Evolutionary conservation across 2,113 vertebrate species (phyloP), one percentile per base, ranked within the genome.

Genomic region (Perognathus longimembris): DNA sequence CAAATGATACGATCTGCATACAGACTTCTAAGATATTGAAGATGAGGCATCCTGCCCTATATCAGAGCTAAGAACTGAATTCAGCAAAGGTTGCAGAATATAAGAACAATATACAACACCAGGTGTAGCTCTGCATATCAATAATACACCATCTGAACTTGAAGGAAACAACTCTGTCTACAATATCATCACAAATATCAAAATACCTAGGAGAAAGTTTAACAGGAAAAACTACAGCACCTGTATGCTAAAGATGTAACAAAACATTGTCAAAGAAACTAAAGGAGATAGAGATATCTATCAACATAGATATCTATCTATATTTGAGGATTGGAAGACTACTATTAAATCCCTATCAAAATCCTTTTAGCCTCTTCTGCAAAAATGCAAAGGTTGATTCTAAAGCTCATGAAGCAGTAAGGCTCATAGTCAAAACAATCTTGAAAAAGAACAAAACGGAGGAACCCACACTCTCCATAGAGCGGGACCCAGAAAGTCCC

Each of bases 361-460:
- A 57, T 67, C 59, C 59, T 18, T 40, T 10, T 0, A 14, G 3
- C 20, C 9, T 50, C 26, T 71, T 40, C 30, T 54, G 9, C 18
- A 71, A 84, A 78, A 73, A 91, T 59, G 20, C 24, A 84, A 88
- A 91, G 24, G 3, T 30, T 30, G 22, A 38, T 30, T 64, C 11
- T 82, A 93, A 95, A 90, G 86, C 40, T 54, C 45, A 61, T 63
- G 61, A 26, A 26, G n/a, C 66, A 66, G 63, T 21, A 11, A 40
- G 17, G 66, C 7, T 30, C 18, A 50, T 24, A 74, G 28, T 8
- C 26, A 61, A 93, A 67, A 50, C 20, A 57, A 77, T 42, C 40
- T 81, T 90, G 26, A 69, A 81, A 82, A 83, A 54, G 75, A 73
- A 80, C 4, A 18, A 88, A 85, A 2, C n/a, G n/a, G 2, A 21